phyloP scores from a whole-genome alignment of 2,113 vertebrate species.

The Osmerus mordax region DNA sequence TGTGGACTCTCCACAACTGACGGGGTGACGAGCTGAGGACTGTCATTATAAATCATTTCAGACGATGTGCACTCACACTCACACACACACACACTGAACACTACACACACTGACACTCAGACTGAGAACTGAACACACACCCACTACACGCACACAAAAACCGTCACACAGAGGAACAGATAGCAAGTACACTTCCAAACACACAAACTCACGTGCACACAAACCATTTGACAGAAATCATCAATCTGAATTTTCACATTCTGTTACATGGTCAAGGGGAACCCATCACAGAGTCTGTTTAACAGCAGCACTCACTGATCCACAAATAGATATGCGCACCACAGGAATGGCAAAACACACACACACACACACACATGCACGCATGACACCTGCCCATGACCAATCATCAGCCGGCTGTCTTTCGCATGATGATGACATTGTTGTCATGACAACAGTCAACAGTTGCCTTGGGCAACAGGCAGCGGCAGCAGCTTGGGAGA shows the following conservation, averaged over 20 bases:
- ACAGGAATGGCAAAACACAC: background rate
- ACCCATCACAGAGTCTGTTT: background rate
- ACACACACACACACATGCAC: constrained; percentile 10
- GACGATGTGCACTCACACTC: background rate
- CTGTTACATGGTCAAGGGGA: no score
- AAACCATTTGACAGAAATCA: background rate
- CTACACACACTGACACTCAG: background rate
- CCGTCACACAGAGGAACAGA: background rate
- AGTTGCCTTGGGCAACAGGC: constrained; percentile 54
- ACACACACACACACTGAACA: background rate
- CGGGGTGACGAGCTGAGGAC: no score
- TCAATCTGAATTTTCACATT: background rate
- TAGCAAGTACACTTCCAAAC: background rate
- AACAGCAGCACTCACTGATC: background rate
- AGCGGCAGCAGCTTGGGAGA: constrained; percentile 19
- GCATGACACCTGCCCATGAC: constrained; percentile 55
- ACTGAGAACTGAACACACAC: background rate
- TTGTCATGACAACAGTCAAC: constrained; percentile 64
- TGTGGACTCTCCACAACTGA: no score
- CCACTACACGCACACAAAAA: background rate
- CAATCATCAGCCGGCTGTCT: constrained; percentile 58
- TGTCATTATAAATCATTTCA: no score
- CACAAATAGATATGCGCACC: no score
- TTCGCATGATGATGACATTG: constrained; percentile 47
- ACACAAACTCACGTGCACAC: background rate